phyloP scores from a whole-genome alignment of 2,888 invertebrate genomes.

The Trissolcus japonicus region DNA sequence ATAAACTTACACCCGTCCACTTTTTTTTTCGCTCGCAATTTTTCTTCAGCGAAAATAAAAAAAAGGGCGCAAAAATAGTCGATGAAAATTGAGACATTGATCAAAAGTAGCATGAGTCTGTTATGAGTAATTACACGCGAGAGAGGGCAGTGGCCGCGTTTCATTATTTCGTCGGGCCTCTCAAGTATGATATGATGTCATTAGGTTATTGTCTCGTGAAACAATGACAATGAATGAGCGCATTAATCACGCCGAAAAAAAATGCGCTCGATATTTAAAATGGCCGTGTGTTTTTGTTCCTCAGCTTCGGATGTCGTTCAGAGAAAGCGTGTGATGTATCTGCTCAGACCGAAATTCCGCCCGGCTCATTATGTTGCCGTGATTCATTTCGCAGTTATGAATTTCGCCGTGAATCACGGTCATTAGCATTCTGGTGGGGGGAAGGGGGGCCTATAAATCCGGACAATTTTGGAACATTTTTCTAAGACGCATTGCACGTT shows the following conservation, averaged over 20 bases:
- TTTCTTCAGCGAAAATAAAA: not conserved
- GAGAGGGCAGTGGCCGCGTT: constrained; percentile 33
- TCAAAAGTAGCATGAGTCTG: constrained; percentile 20
- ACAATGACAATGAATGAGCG: constrained; percentile 48
- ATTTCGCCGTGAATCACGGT: constrained; percentile 48
- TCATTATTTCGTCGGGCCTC: constrained; percentile 19
- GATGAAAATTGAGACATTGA: constrained; percentile 38
- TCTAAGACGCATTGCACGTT: constrained; percentile 44
- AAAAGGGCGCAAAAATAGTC: constrained; percentile 19
- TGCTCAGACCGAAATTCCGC: constrained; percentile 44
- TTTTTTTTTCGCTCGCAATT: not conserved
- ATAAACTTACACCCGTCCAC: not conserved
- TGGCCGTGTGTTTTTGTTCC: constrained; percentile 37
- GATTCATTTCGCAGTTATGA: constrained; percentile 52
- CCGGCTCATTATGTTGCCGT: constrained; percentile 46
- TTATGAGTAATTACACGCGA: constrained; percentile 34
- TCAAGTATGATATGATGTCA: constrained; percentile 34
- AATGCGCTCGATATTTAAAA: constrained; percentile 48
- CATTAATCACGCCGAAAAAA: constrained; percentile 41
- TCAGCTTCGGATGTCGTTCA: constrained; percentile 33
- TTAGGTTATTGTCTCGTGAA: constrained; percentile 47
- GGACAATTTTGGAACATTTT: constrained; percentile 43
- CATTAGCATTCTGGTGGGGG: constrained; percentile 42
- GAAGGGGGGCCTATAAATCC: constrained; percentile 29
- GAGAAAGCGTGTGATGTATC: constrained; percentile 54